These are phyloP conservation scores for Choreutis nemorana DNA, from an alignment of 2,888 invertebrate genomes.

Conservation along the genomic window DNA sequence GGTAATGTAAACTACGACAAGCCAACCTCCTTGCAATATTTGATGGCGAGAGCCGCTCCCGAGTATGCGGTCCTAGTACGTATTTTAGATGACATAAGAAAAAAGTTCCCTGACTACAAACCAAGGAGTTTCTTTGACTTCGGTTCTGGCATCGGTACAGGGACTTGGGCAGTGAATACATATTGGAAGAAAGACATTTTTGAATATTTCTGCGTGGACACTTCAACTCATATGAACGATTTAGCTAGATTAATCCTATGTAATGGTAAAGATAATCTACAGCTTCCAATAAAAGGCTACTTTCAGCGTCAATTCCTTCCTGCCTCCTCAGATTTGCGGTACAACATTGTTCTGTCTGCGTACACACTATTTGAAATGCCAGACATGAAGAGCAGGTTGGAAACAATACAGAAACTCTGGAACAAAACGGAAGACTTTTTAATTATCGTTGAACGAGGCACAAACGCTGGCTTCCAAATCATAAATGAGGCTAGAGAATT, in stretches of 20 bases:
- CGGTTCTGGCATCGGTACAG: conserved; percentile 90
- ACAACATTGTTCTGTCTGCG: conserved; percentile 83
- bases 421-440: conserved; percentile 83
- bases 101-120: conserved; percentile 69
- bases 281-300: conserved; percentile 66
- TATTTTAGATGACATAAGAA: conserved; percentile 78
- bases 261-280: conserved; percentile 70
- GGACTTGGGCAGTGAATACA: conserved; percentile 81
- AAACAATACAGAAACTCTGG: conserved; percentile 82
- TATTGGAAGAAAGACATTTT: conserved; percentile 76
- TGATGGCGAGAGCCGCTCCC: conserved; percentile 72
- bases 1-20: conserved; percentile 74
- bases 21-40: conserved; percentile 72
- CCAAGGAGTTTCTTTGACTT: conserved; percentile 88
- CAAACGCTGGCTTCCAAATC: conserved; percentile 80
- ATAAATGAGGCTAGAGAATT: conserved; percentile 87
- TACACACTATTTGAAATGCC: conserved; percentile 85
- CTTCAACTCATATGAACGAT: conserved; percentile 83
- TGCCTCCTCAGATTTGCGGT: conserved; percentile 65
- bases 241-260: conserved; percentile 76
- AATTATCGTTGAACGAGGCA: conserved; percentile 85
- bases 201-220: conserved; percentile 89
- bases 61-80: conserved; percentile 78
- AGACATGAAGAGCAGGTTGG: conserved; percentile 69
- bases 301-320: conserved; percentile 87